Evolutionary conservation across 2,113 vertebrate species (phyloP).

Genomic region (Nycticryphes semicollaris): DNA sequence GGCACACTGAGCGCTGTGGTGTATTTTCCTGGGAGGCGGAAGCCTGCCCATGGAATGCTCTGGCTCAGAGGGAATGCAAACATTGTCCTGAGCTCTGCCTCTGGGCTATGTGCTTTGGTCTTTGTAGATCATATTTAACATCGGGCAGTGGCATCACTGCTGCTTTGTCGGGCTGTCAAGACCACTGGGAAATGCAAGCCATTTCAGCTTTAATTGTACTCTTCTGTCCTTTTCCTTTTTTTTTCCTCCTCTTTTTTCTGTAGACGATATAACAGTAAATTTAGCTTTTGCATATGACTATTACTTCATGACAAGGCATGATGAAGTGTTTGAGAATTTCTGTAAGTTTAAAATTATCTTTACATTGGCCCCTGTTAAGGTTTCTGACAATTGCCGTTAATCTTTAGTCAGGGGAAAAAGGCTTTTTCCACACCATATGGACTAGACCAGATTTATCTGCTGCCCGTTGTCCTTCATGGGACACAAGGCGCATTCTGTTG

Average conservation of each 20-base stretch:
- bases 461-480: slow-evolving; percentile 66
- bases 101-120: not conserved
- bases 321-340: slow-evolving; percentile 33
- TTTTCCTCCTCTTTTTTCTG: not conserved
- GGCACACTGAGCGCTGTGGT: not conserved
- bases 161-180: not conserved
- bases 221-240: not conserved
- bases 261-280: not conserved
- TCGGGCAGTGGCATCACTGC: not conserved
- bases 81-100: slow-evolving; percentile 9
- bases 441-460: slow-evolving; percentile 56
- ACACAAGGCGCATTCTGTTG: slow-evolving; percentile 26
- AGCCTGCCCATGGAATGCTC: not conserved
- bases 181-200: not conserved
- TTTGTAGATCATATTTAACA: not conserved
- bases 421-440: slow-evolving; percentile 54
- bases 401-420: not conserved
- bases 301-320: slow-evolving; percentile 12
- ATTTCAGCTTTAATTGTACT: not conserved
- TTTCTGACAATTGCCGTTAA: slow-evolving; percentile 64
- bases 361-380: slow-evolving; percentile 46
- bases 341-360: slow-evolving; percentile 59
- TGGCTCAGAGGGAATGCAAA: not conserved
- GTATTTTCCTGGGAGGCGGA: slow-evolving; percentile 17
- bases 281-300: not conserved